Evolutionary conservation across 2,888 invertebrate species (phyloP), one percentile per base, ranked within the genome.

Genomic region (Strigamia crassipes): DNA sequence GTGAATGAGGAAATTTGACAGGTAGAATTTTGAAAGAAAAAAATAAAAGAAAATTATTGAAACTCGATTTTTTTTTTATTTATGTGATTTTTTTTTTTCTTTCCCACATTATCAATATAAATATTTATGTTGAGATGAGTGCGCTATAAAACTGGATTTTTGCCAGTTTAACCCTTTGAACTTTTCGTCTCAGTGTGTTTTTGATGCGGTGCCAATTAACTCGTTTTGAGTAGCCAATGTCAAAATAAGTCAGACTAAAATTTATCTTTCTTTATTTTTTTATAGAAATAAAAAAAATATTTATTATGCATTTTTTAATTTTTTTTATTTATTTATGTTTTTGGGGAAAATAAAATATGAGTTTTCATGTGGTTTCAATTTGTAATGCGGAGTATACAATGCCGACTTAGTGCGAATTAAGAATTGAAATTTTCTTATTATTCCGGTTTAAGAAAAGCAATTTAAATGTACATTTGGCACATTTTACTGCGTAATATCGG

Each of bases 151-250:
- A 73, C 73, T 73, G 73, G 73, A 73, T 73, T 73, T 73, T 27
- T 73, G 73, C 73, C 73, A 73, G 31, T 73, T 73, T 73, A 73
- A 73, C 73, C 73, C 73, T 73, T 73, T 73, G 73, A 73, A 73
- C 73, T 73, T 73, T 73, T 73, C 31, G 13, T 31, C 73, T 27
- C 73, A 31, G 27, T 27, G 27, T 73, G 73, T 73, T 73, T 73
- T 73, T 73, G 73, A 73, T 73, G 27, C 73, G 31, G 13, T 73
- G 73, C 73, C 73, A 73, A 73, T 73, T 73, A 73, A 23, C 66
- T 27, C 23, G 73, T 73, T 73, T 27, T 73, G 73, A 73, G 73
- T 73, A 73, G 73, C 73, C 73, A 73, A n/a, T 73, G 73, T 73
- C 73, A 73, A 73, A 73, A 73, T 73, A 73, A 73, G 73, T 31